Evolutionary conservation across 2,113 vertebrate genomes (phyloP).

Genomic region (Petaurus breviceps): DNA sequence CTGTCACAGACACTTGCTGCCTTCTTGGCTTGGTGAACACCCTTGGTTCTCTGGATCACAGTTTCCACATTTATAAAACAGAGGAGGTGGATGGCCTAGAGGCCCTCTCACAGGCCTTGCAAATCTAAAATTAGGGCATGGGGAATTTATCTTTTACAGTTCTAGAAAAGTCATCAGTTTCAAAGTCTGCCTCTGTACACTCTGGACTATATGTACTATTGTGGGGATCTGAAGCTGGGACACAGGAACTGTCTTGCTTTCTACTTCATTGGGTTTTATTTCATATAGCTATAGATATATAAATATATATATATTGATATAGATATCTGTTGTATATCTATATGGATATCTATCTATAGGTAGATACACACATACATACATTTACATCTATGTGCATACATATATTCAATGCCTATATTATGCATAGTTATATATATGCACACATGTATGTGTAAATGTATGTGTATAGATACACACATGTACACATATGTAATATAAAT

Average conservation of each 20-base stretch:
- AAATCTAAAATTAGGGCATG: background rate
- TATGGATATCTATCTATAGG: no score
- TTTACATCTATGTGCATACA: no score
- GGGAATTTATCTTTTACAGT: background rate
- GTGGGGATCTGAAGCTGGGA: background rate
- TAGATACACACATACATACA: background rate
- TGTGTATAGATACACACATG: background rate
- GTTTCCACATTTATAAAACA: background rate
- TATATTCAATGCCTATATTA: no score
- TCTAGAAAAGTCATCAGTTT: background rate
- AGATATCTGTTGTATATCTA: no score
- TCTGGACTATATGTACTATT: background rate
- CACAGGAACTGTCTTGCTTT: background rate
- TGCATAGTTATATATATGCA: no score
- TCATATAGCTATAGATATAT: no score
- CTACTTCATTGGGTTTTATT: background rate
- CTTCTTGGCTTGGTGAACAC: no score
- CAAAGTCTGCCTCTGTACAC: background rate
- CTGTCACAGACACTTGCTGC: background rate
- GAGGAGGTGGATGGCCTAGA: no score
- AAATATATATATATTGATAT: no score
- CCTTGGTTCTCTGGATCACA: background rate
- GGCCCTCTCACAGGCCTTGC: background rate
- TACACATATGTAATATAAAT: no score
- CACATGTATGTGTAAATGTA: no score